A percentile compares a stretch with the other conserved stretches of the same genome.
phyloP scores from a whole-genome alignment of 1,140 invertebrate species.

The Drosophila navojoa region DNA sequence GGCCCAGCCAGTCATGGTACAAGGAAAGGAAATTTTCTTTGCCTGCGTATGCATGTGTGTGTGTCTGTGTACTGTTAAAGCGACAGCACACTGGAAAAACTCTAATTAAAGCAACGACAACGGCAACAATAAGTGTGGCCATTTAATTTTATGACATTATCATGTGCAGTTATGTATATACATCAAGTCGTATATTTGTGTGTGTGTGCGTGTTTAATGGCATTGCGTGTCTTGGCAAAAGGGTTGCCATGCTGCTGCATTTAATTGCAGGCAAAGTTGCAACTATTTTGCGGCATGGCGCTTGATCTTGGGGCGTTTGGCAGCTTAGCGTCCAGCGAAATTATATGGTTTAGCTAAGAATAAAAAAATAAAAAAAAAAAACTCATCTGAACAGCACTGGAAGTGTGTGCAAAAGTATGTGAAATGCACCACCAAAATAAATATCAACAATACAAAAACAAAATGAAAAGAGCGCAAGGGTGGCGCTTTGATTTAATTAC shows the following conservation, averaged over 20 bases:
- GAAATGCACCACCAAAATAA: background rate
- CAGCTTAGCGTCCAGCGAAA: slow-evolving; percentile 40
- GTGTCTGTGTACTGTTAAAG: slow-evolving; percentile 26
- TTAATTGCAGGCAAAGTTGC: slow-evolving; percentile 62
- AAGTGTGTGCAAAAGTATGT: slow-evolving; percentile 32
- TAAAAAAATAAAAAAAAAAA: background rate
- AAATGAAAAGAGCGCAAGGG: slow-evolving; percentile 27
- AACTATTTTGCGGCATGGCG: slow-evolving; percentile 35
- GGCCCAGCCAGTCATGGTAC: slow-evolving; percentile 25
- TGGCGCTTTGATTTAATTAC: slow-evolving; percentile 55
- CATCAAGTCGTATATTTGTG: slow-evolving; percentile 6
- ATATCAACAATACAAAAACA: background rate
- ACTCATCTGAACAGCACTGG: slow-evolving; percentile 4
- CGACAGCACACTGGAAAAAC: slow-evolving; percentile 64
- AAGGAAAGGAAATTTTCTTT: slow-evolving; percentile 64
- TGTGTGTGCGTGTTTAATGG: slow-evolving; percentile 31
- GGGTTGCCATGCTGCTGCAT: slow-evolving; percentile 50
- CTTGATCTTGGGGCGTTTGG: slow-evolving; percentile 42
- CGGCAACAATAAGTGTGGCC: slow-evolving; percentile 68
- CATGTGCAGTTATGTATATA: slow-evolving; percentile 72
- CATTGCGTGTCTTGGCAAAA: slow-evolving; percentile 57
- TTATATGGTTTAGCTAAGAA: slow-evolving; percentile 18
- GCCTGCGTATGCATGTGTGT: slow-evolving; percentile 7
- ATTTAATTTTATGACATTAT: slow-evolving; percentile 83
- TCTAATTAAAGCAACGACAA: slow-evolving; percentile 68